These are phyloP conservation scores for Chaetura pelagica DNA, from an alignment of 2,113 vertebrate species.

Conservation along the genomic window DNA sequence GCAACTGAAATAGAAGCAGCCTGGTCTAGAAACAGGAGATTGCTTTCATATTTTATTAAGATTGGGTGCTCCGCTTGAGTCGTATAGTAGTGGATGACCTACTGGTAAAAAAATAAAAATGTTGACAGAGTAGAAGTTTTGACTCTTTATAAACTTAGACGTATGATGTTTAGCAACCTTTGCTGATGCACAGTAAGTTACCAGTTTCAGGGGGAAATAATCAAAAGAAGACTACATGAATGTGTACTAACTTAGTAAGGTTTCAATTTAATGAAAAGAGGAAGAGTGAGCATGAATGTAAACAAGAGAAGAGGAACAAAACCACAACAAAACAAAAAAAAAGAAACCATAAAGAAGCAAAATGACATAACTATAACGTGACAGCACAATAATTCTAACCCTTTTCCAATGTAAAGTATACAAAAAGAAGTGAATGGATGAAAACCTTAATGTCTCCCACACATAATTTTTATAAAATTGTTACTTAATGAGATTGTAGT, in stretches of 20 bases:
- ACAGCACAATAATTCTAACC: not conserved
- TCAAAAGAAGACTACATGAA: constrained; percentile 24
- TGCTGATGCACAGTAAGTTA: constrained; percentile 9
- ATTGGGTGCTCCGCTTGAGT: constrained; percentile 70
- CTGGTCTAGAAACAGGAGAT: constrained; percentile 50
- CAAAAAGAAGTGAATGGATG: not conserved
- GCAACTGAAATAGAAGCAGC: constrained; percentile 66
- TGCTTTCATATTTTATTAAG: constrained; percentile 74
- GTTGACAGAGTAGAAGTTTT: constrained; percentile 33
- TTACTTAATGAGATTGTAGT: not conserved
- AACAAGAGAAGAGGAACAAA: not conserved
- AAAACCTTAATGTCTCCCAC: not conserved
- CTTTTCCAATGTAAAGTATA: not conserved
- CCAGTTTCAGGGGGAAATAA: not conserved
- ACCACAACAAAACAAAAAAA: not conserved
- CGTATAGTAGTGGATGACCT: constrained; percentile 45
- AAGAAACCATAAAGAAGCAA: not conserved
- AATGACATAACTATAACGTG: not conserved
- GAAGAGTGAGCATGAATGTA: not conserved
- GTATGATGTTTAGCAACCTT: constrained; percentile 21
- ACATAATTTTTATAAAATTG: not conserved
- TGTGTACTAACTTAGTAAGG: constrained; percentile 30
- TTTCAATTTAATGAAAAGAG: not conserved
- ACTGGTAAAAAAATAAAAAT: not conserved
- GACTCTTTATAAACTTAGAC: constrained; percentile 24